These are phyloP conservation scores for Amorpha juglandis DNA, from an alignment of 2,888 invertebrate genomes.

Conservation along the genomic window DNA sequence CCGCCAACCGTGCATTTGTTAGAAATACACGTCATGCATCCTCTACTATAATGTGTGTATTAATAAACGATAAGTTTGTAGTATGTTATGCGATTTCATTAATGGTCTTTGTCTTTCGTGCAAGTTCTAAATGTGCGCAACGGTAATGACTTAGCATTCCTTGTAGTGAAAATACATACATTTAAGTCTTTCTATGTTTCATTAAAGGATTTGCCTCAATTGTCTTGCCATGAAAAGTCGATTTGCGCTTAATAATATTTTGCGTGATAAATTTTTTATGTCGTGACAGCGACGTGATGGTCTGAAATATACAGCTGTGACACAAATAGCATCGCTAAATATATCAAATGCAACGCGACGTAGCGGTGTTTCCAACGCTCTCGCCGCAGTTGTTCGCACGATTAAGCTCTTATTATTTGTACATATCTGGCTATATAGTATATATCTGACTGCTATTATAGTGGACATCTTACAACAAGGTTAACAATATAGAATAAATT, in stretches of 20 bases:
- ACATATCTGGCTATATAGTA: constrained; percentile 6
- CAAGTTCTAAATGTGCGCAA: too few relatives aligned
- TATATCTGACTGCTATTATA: not conserved
- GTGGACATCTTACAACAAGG: not conserved
- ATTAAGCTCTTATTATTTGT: not conserved
- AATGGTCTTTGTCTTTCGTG: too few relatives aligned
- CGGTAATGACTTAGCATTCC: too few relatives aligned
- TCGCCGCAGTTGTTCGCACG: not conserved
- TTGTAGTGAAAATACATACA: too few relatives aligned
- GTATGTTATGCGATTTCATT: not conserved
- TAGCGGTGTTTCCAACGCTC: not conserved
- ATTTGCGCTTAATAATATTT: not conserved
- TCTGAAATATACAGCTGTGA: constrained; percentile 21
- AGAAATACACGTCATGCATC: not conserved
- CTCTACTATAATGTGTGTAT: not conserved
- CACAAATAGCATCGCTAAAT: constrained; percentile 21
- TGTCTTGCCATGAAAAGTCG: not conserved
- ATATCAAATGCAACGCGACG: constrained; percentile 14
- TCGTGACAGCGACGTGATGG: constrained; percentile 13
- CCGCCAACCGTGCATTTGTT: constrained; percentile 28
- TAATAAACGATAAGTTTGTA: not conserved
- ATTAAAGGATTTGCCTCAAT: too few relatives aligned
- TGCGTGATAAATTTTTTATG: not conserved
- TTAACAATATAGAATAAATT: not conserved
- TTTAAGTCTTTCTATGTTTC: too few relatives aligned